A percentile compares a stretch with the other conserved stretches of the same genome.
phyloP scores from a whole-genome alignment of 53 echinoderm and acorn worm genomes.

The Zoroaster sp. region DNA sequence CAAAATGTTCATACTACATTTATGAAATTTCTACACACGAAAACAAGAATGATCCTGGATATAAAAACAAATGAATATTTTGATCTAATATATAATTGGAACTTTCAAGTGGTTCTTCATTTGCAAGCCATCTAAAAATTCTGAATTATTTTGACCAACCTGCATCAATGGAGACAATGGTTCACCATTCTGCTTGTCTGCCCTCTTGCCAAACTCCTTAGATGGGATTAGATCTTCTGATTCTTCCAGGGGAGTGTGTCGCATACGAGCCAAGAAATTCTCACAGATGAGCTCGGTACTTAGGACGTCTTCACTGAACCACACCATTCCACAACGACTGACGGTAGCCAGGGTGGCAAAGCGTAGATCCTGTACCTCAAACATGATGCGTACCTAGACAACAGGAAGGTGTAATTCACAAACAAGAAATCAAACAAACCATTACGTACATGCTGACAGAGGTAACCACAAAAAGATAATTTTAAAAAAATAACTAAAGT shows the following conservation, averaged over 20 bases:
- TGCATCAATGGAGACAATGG: slow-evolving; percentile 90
- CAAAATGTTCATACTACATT: too few species aligned
- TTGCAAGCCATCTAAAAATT: too few species aligned
- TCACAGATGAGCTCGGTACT: slow-evolving; percentile 98
- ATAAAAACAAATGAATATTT: too few species aligned
- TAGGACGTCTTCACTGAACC: slow-evolving; percentile 99
- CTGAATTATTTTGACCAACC: slow-evolving; percentile 41
- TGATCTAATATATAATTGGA: too few species aligned
- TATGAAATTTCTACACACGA: too few species aligned
- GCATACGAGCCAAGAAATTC: slow-evolving; percentile 86
- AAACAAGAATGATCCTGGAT: too few species aligned
- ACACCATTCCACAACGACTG: slow-evolving; percentile 99
- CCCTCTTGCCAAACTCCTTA: slow-evolving; percentile 20
- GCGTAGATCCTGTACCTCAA: slow-evolving; percentile 95
- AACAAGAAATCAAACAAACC: neutral
- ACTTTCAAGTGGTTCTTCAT: too few species aligned
- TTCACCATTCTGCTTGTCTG: slow-evolving; percentile 71
- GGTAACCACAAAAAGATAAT: too few species aligned
- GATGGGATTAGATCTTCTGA: slow-evolving; percentile 62
- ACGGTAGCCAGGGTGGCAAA: slow-evolving; percentile 98
- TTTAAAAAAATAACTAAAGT: too few species aligned
- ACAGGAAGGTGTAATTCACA: too few species aligned
- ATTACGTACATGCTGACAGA: neutral
- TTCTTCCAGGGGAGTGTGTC: slow-evolving; percentile 88
- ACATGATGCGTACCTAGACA: slow-evolving; percentile 95